phyloP scores from a whole-genome alignment of 2,113 vertebrate species.

The Oxyruncus cristatus region DNA sequence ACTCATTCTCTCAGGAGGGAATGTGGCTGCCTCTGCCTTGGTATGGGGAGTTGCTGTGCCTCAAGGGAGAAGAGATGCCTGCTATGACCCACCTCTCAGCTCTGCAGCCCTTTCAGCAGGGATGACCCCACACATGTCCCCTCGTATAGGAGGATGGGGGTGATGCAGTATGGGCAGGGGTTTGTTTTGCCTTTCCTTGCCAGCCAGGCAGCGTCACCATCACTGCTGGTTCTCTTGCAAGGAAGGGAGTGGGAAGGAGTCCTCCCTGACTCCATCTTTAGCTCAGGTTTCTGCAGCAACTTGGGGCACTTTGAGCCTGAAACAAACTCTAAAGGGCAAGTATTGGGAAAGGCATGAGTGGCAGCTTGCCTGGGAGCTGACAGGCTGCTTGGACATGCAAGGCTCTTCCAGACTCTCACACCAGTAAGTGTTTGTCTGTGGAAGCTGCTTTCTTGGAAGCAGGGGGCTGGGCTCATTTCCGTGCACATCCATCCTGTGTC shows the following conservation, averaged over 20 bases:
- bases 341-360: background rate
- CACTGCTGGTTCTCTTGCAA: background rate
- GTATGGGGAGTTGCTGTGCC: fast-evolving
- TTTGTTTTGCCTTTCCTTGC: background rate
- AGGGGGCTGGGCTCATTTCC: background rate
- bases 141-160: background rate
- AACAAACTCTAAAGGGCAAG: background rate
- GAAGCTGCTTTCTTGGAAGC: background rate
- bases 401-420: background rate
- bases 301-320: background rate
- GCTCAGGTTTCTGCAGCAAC: background rate
- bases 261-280: background rate
- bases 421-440: background rate
- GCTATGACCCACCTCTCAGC: background rate
- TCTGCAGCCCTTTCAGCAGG: background rate
- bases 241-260: background rate
- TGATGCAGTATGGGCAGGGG: fast-evolving
- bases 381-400: background rate
- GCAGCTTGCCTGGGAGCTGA: background rate
- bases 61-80: fast-evolving
- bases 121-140: fast-evolving
- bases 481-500: background rate
- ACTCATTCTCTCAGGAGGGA: background rate
- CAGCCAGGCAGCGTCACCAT: background rate
- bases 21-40: background rate